phyloP scores from a whole-genome alignment of 2,888 invertebrate species.

The Stramonita haemastoma region DNA sequence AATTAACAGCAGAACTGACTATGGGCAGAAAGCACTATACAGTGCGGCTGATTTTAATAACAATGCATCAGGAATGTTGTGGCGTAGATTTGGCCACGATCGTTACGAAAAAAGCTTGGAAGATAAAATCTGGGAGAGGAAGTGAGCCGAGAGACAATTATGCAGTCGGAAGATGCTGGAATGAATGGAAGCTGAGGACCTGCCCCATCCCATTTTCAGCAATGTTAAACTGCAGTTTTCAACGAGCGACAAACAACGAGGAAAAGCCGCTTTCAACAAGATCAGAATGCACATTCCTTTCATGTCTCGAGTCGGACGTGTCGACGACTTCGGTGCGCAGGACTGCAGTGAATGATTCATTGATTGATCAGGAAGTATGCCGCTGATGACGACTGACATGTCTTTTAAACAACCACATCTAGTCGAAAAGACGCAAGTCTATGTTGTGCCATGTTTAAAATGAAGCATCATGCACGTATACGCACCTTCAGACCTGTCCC shows the following conservation, averaged over 20 bases:
- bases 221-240: not conserved
- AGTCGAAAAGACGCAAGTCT: not conserved
- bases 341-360: constrained; percentile 21
- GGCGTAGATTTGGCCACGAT: no score
- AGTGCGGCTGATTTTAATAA: no score
- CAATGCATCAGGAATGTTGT: no score
- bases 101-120: no score
- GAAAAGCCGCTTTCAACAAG: no score
- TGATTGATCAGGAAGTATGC: constrained; percentile 18
- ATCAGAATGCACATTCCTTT: not conserved
- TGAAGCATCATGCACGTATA: not conserved
- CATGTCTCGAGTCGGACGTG: constrained; percentile 19
- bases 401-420: not conserved
- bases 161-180: constrained; percentile 1
- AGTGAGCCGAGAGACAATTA: not conserved
- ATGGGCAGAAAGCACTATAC: no score
- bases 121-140: not conserved
- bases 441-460: not conserved
- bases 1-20: no score
- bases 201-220: not conserved
- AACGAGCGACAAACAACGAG: not conserved
- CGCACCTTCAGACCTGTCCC: constrained; percentile 95
- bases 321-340: constrained; percentile 30
- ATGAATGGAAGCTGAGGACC: not conserved
- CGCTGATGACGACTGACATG: not conserved